Conservation (phyloP, 2,113 vertebrate genomes). For the Anas platyrhynchos region DNA sequence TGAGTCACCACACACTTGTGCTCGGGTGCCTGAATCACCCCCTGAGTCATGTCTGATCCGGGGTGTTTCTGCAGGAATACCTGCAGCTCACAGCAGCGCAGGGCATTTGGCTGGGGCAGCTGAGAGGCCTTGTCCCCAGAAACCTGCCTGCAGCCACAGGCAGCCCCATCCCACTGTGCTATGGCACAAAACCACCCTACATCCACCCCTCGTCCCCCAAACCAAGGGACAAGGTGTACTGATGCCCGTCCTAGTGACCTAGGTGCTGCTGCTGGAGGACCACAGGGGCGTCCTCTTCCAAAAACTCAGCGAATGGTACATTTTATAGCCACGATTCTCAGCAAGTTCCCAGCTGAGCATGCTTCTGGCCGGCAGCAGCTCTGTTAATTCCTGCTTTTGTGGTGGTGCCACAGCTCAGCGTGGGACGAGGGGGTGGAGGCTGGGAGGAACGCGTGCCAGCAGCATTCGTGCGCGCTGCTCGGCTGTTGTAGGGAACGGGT, state of each 20-base stretch:
- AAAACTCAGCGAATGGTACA: not conserved
- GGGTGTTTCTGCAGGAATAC: not conserved
- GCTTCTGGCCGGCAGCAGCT: not conserved
- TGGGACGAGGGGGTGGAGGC: not conserved
- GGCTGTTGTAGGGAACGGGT: not conserved
- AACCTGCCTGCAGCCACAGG: not conserved
- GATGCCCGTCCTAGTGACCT: not conserved
- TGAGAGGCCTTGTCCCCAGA: not conserved
- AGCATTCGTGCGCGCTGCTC: not conserved
- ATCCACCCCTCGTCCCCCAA: not conserved
- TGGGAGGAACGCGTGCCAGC: not conserved
- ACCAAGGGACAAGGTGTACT: not conserved
- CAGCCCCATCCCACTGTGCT: accelerated
- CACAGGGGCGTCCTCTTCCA: not conserved
- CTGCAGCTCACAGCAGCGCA: not conserved
- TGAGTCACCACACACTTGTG: not conserved
- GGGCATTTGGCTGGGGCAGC: not conserved
- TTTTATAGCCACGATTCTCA: not conserved
- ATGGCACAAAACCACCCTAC: not conserved
- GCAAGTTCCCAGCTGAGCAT: not conserved
- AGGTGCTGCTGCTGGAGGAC: not conserved
- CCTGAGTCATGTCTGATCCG: constrained; percentile 11
- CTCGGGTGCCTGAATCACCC: not conserved
- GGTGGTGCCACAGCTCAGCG: not conserved
- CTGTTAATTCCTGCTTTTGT: constrained; percentile 24